These are phyloP conservation scores for Phaethon lepturus DNA, from an alignment of 2,113 vertebrate genomes.

Conservation along the genomic window DNA sequence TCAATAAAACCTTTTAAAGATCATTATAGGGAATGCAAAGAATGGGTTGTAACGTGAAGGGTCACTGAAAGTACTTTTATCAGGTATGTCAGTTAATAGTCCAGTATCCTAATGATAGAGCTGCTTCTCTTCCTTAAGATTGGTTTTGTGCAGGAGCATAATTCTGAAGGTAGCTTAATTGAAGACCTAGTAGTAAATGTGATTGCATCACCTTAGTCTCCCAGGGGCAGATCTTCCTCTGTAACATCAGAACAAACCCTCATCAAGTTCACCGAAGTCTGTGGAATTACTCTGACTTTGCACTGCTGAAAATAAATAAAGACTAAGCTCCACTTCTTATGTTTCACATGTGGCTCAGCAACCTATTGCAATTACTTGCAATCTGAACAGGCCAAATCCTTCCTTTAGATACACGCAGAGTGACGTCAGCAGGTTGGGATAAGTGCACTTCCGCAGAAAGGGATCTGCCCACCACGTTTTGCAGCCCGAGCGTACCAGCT, in stretches of 20 bases:
- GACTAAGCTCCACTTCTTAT: background rate
- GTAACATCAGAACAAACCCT: slow-evolving; percentile 11
- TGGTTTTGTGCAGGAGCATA: background rate
- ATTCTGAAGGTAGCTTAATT: slow-evolving; percentile 2
- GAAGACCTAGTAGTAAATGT: background rate
- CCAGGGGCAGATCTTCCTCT: background rate
- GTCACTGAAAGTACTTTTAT: slow-evolving; percentile 36
- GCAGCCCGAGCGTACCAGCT: fast-evolving
- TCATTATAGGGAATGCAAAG: background rate
- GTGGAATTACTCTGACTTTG: slow-evolving; percentile 59
- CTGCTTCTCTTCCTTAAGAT: background rate
- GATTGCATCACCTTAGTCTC: background rate
- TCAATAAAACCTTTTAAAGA: slow-evolving; percentile 50
- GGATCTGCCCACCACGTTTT: background rate
- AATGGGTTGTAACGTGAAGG: background rate
- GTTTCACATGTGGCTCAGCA: background rate
- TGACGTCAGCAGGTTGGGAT: background rate
- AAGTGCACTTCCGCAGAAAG: background rate
- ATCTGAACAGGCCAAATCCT: background rate
- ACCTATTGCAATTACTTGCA: background rate
- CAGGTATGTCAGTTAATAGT: background rate
- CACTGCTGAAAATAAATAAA: slow-evolving; percentile 46
- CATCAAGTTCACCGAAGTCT: background rate
- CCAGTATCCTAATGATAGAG: background rate
- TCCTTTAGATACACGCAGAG: background rate